Evolutionary conservation across 2,797 vertebrate species (phyloP).

Genomic region (Loris lydekkerianus): DNA sequence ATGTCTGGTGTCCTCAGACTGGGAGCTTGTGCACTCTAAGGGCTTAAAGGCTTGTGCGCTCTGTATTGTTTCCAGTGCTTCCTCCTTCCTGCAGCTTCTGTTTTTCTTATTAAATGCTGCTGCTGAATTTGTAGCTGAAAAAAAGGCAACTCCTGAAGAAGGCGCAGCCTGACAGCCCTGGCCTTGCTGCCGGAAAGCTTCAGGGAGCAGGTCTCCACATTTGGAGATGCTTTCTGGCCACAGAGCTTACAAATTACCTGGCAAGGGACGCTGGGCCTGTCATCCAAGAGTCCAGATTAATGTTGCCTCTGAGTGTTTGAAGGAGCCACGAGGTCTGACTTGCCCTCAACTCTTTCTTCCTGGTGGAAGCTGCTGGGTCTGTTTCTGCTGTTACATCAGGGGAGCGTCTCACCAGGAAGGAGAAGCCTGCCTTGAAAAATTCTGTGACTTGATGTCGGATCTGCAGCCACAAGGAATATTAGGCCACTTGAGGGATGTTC

Average conservation of each 20-base stretch:
- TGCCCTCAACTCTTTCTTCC: slow-evolving; percentile 67
- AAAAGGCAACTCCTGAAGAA: neutral
- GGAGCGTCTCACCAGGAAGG: slow-evolving; percentile 77
- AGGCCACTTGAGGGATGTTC: neutral
- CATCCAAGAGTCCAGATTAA: slow-evolving; percentile 73
- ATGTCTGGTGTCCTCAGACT: neutral
- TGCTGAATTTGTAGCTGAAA: neutral
- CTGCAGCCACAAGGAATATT: fast-evolving
- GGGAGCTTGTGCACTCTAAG: neutral
- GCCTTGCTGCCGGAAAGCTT: neutral
- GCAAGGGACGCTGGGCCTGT: slow-evolving; percentile 69
- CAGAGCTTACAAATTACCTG: slow-evolving; percentile 74
- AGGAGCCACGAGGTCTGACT: slow-evolving; percentile 80
- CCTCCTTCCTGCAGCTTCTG: neutral
- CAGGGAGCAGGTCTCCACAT: slow-evolving; percentile 12
- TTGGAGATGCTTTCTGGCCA: slow-evolving; percentile 60
- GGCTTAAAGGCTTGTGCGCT: neutral
- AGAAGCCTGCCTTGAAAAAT: slow-evolving; percentile 64
- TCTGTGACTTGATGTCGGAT: slow-evolving; percentile 55
- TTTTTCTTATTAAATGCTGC: neutral
- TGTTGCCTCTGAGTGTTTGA: slow-evolving; percentile 73
- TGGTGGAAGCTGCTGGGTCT: slow-evolving; percentile 65
- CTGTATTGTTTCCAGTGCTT: neutral
- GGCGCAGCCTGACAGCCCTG: neutral
- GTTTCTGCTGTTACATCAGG: neutral